Base-by-base conservation (phyloP, 1,140 invertebrate species). In the Drosophila tani region DNA sequence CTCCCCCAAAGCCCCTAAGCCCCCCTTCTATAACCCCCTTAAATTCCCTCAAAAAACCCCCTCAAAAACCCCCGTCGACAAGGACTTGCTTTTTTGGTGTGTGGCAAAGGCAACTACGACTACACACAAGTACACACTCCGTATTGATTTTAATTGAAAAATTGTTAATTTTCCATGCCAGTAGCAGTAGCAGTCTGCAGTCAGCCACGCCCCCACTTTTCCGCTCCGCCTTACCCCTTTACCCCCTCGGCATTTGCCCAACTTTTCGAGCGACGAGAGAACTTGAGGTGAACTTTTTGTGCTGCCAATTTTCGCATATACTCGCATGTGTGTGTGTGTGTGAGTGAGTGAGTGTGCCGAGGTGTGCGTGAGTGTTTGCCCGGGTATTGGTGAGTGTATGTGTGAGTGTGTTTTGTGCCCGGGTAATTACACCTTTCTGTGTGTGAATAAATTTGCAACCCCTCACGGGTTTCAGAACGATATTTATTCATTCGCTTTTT, bases 121-220 rank as follows among this genome's bases (percentile, higher is more conserved):
- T 73, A 73, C 35, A 40, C 19, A 56, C 68, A 60, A 73, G 70
- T 73, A 73, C 70, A 74, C 79, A 91, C 86, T 90, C 71, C 71
- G 78, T 90, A 90, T 90, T 90, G 85, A 90, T 90, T 91, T 90
- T 90, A 90, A 90, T 90, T 90, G 86, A 90, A 90, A 90, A 90
- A 91, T 90, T 90, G 85, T 90, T 90, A 90, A 90, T 90, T 90
- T 90, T 90, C 85, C 85, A 90, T 90, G 85, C 85, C 85, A 90
- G 71, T 79, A 85, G 63, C 85, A 90, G 71, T 79, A 85, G 63
- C 84, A 87, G 81, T 66, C 81, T 65, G 69, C 40, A 40, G 50
- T 17, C 56, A 32, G 32, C 71, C 83, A 87, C 83, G 76, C 76
- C 77, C 78, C 49, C 59, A 2, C n/a, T 4, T 4, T 24, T 21